Conservation (phyloP, 1,140 invertebrate species). For the Venturia canescens region DNA sequence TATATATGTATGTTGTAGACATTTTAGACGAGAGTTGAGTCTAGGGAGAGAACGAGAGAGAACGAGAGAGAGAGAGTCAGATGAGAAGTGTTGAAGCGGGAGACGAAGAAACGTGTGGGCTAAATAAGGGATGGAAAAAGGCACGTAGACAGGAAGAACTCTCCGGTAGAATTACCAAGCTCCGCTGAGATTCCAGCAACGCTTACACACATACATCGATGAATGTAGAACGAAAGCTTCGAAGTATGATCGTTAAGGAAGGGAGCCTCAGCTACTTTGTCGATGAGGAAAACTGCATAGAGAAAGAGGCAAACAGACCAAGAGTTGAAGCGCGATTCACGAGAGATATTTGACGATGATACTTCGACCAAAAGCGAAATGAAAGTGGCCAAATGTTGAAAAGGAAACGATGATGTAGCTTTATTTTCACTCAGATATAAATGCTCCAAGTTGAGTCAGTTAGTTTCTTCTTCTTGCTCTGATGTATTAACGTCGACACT, state of each 20-base stretch:
- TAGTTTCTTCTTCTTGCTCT: not conserved
- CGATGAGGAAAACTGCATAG: conserved; percentile 9
- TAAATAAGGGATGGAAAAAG: conserved; percentile 22
- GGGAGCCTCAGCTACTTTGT: not conserved
- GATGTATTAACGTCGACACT: too few species aligned
- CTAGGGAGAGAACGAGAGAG: conserved; percentile 10
- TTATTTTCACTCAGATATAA: not conserved
- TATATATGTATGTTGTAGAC: conserved; percentile 1
- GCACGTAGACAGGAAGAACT: conserved; percentile 12
- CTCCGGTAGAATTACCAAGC: conserved; percentile 12
- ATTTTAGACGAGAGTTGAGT: not conserved
- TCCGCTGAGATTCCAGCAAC: not conserved
- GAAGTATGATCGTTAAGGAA: not conserved
- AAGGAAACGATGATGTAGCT: not conserved
- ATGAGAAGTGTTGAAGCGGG: conserved; percentile 3
- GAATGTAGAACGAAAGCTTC: conserved; percentile 17
- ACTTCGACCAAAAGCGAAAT: not conserved
- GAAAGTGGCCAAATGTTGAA: not conserved
- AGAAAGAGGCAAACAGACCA: conserved; percentile 4
- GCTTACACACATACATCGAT: not conserved
- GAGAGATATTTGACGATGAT: conserved; percentile 17
- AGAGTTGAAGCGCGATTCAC: not conserved
- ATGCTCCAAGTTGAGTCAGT: not conserved
- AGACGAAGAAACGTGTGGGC: conserved; percentile 15
- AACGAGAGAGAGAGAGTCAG: not conserved